These are phyloP conservation scores for Varroa destructor DNA, from an alignment of 1,140 invertebrate species.

Conservation along the genomic window DNA sequence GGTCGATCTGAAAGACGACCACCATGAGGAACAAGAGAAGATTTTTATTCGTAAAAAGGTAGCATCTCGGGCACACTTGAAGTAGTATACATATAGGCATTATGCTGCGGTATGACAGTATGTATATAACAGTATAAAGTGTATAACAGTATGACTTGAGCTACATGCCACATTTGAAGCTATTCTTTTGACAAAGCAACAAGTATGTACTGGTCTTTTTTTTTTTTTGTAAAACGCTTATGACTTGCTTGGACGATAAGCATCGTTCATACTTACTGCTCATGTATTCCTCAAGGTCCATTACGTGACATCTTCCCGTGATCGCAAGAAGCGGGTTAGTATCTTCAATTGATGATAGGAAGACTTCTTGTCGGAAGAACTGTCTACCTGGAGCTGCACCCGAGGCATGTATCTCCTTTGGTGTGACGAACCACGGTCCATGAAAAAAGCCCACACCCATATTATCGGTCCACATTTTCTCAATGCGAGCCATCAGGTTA, in stretches of 20 bases:
- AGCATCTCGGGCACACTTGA: too few relatives aligned
- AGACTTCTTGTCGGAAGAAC: slow-evolving; percentile 91
- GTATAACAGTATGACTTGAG: too few relatives aligned
- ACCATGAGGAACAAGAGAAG: slow-evolving; percentile 8
- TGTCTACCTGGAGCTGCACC: slow-evolving; percentile 46
- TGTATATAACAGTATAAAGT: too few relatives aligned
- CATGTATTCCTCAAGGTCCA: slow-evolving; percentile 79
- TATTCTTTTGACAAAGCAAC: too few relatives aligned
- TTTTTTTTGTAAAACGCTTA: too few relatives aligned
- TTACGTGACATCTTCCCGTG: slow-evolving; percentile 73
- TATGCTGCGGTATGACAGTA: too few relatives aligned
- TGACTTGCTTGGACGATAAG: too few relatives aligned
- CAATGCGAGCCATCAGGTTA: slow-evolving; percentile 79
- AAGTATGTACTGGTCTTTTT: too few relatives aligned
- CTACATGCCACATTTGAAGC: too few relatives aligned
- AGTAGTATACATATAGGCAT: too few relatives aligned
- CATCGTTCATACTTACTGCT: slow-evolving; percentile 52
- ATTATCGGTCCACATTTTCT: slow-evolving; percentile 79
- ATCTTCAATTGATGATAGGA: slow-evolving; percentile 78
- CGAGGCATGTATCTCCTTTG: slow-evolving; percentile 64
- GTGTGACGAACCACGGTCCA: slow-evolving; percentile 79
- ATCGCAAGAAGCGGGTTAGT: slow-evolving; percentile 77
- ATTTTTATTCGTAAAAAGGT: background rate
- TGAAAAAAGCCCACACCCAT: slow-evolving; percentile 72
- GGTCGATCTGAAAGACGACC: slow-evolving; percentile 54